Evolutionary conservation across 2,888 invertebrate genomes (phyloP), one percentile per base, ranked within the genome.

Genomic region (Magallana nippona): DNA sequence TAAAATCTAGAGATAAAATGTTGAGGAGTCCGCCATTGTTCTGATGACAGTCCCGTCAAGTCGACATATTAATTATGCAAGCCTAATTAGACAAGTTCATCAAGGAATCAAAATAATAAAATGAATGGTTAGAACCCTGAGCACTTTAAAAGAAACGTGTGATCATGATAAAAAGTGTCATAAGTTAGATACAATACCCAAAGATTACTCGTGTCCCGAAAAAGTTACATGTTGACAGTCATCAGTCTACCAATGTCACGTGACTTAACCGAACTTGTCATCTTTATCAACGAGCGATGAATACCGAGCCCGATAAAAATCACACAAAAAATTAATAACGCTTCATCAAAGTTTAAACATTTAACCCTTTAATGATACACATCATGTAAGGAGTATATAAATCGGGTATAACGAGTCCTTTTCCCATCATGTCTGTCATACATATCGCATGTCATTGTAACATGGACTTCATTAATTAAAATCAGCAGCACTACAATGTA

Each of bases 291-390:
- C 10, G 3, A 22, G 27, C 71, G 71, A 27, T 71, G 71, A 71
- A 71, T 71, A 19, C 19, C 71, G 27, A 71, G 22, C 71, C 22
- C 27, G 71, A 71, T 71, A 71, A 71, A 32, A 71, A 71, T 71
- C 71, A 32, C 71, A 27, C 71, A 71, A 71, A 71, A 71, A 71
- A 71, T 71, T 71, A 71, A 71, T 71, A 71, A 71, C 27, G 71
- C 71, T 71, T 71, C 71, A 32, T 71, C 71, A 71, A 71, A 15
- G 32, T 71, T 71, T 71, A 60, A 32, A 15, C 13, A 15, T 27
- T 71, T 71, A 15, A 71, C 11, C 71, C 71, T 71, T 71, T 71
- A 71, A 71, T 71, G 71, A 71, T 71, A 71, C 32, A 71, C 11
- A 71, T 71, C 71, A 71, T 11, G 27, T 32, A 71, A 71, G 19